Evolutionary conservation across 2,888 invertebrate species (phyloP), one percentile per base, ranked within the genome.

Genomic region (Adela reaumurella): DNA sequence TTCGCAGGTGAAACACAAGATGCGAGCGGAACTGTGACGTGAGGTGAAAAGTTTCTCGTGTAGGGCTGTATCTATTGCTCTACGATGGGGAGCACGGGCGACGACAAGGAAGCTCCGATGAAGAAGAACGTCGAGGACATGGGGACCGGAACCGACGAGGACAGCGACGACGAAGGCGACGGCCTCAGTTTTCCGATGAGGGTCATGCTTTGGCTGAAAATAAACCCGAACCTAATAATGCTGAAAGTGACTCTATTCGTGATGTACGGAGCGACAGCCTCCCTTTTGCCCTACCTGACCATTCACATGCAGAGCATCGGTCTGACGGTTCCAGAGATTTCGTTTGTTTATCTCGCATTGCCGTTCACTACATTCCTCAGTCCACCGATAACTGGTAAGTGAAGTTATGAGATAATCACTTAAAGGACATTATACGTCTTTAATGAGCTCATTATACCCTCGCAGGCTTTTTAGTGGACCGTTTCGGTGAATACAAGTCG

Each of bases 241-340:
- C 70, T 92, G 59, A 92, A 92, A 81, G 81, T 90, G 59, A 89
- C 90, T 28, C 74, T 92, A 10, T 92, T 92, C 67, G 87, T 91
- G 58, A 87, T 90, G 83, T 91, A 90, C 64, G 91, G 92, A 66
- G 93, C 91, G 47, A 89, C 91, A 29, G 91, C 92, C 47, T 90
- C 90, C 6, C 79, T 94, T 47, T 71, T 94, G 50, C 94, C 94
- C 0, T 94, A 92, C 67, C 73, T 94, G 61, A 90, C 93, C 2
- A 88, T 94, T 56, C 94, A 93, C 74, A 94, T 94, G 94, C 91
- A 90, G 70, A 87, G 90, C 62, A 87, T 94, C 64, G 94, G 94
- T 52, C 79, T 94, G 51, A 89, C 90, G 45, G 88, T 93, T 55
- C 88, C 90, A 59, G 92, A 94, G 77, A 90, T 92, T 53, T 91